A percentile compares a stretch with the other conserved stretches of the same genome.
These are phyloP conservation scores for Parnassius apollo DNA, from an alignment of 2,888 invertebrate species.

Conservation along the genomic window DNA sequence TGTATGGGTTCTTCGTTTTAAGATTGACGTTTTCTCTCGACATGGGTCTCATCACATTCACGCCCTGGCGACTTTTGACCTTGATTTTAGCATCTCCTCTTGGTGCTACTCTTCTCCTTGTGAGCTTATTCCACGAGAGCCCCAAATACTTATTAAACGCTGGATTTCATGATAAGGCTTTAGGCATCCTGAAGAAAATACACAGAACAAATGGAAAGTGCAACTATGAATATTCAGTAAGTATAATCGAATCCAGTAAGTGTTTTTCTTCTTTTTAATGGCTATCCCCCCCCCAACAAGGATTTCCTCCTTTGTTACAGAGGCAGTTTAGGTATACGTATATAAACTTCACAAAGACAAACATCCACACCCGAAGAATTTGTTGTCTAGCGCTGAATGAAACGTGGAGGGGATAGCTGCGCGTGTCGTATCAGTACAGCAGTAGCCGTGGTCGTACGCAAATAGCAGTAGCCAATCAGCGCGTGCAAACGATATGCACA, in stretches of 20 bases:
- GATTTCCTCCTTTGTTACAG: too few species aligned
- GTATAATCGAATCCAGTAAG: constrained; percentile 1
- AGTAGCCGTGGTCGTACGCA: too few species aligned
- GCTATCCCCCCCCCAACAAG: too few species aligned
- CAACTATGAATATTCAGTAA: constrained; percentile 38
- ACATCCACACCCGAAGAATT: too few species aligned
- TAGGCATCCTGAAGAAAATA: constrained; percentile 80
- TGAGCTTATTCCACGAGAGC: constrained; percentile 84
- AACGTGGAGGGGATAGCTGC: too few species aligned
- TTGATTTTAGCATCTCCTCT: constrained; percentile 75
- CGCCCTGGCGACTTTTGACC: constrained; percentile 53
- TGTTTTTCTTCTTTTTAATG: too few species aligned
- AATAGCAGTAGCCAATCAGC: too few species aligned
- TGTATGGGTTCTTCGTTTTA: constrained; percentile 40
- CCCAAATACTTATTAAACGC: constrained; percentile 86
- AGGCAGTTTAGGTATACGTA: too few species aligned
- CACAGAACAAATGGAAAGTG: constrained; percentile 75
- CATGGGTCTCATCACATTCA: constrained; percentile 43
- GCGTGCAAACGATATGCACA: too few species aligned
- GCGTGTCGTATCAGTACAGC: too few species aligned
- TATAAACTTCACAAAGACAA: too few species aligned
- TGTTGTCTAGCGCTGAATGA: too few species aligned
- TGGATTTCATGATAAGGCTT: constrained; percentile 80
- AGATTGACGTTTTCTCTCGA: constrained; percentile 42
- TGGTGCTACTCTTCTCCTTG: constrained; percentile 75